phyloP scores from a whole-genome alignment of 2,888 invertebrate genomes.

The Dasysyrphus albostriatus region DNA sequence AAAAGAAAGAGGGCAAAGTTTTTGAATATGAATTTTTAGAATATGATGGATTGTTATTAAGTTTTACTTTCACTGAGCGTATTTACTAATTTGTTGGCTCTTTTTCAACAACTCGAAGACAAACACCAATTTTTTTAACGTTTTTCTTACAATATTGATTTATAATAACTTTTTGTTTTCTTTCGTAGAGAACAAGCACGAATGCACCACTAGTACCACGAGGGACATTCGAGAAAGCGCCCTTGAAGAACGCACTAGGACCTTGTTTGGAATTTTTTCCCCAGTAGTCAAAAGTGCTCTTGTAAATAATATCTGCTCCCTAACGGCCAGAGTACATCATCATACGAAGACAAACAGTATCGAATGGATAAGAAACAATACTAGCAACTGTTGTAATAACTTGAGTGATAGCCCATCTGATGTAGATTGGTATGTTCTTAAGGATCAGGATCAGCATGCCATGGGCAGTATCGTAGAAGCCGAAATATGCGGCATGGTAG shows the following conservation, averaged over 20 bases:
- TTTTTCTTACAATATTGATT: conserved; percentile 78
- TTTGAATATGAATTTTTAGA: too few relatives aligned
- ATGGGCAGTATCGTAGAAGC: too few relatives aligned
- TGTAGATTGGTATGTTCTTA: conserved; percentile 95
- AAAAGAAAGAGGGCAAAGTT: too few relatives aligned
- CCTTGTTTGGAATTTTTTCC: conserved; percentile 92
- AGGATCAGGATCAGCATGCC: conserved; percentile 96
- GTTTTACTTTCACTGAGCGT: too few relatives aligned
- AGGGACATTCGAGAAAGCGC: conserved; percentile 96
- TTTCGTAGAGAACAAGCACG: conserved; percentile 96
- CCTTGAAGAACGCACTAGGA: conserved; percentile 95
- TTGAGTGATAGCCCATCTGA: conserved; percentile 97
- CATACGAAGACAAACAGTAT: conserved; percentile 98
- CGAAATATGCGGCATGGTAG: conserved; percentile 98
- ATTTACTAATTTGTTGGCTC: too few relatives aligned
- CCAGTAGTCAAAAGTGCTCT: conserved; percentile 97
- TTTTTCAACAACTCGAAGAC: too few relatives aligned
- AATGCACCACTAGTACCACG: conserved; percentile 97
- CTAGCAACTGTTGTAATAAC: conserved; percentile 94
- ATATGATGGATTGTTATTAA: too few relatives aligned
- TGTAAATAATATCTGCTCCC: conserved; percentile 93
- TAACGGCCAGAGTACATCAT: conserved; percentile 99
- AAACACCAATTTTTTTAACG: conserved; percentile 77
- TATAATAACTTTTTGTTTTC: conserved; percentile 90
- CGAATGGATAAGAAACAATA: conserved; percentile 98